Base-by-base conservation (phyloP, 1,140 invertebrate species). In the Chymomyza costata region DNA sequence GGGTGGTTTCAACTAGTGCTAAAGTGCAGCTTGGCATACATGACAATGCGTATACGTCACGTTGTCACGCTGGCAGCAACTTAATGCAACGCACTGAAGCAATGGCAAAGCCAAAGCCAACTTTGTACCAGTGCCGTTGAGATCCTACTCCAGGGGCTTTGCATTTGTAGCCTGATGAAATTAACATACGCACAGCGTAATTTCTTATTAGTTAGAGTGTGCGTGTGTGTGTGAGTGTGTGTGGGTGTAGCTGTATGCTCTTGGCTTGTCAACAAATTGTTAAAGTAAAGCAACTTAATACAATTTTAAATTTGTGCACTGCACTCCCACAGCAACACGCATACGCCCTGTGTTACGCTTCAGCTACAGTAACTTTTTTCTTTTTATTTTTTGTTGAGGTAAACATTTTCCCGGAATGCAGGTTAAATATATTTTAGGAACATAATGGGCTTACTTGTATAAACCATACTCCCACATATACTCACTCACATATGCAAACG, bases 1-100 rank as follows among this genome's bases (percentile, higher is more conserved):
- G n/a, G n/a, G n/a, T n/a, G n/a, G n/a, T n/a, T n/a, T 58, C 61
- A 54, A 61, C 43, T 51, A 41, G 43, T 56, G 68, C n/a, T 43
- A 48, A 57, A 71, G 69, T 63, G 63, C 63, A 71, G 35, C 46
- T 30, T 56, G 40, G 31, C 18, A 51, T 18, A 2, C 32, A 44
- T 62, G 48, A 80, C 71, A 78, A 80, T 78, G 67, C 71, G 73
- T 80, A 80, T 78, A 78, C 73, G 71, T 65, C 71, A 48, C 41
- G 66, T 70, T 64, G 66, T 43, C 17, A 17, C 8, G 32, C 16
- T 18, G 50, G 19, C 16, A 38, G 35, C 54, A 66, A 51, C 53
- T 62, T 63, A 78, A 63, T 78, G 73, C 71, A 71, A 43, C 38
- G 19, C 45, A 64, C 56, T 50, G 37, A 30, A 37, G n/a, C n/a